Evolutionary conservation across 2,797 vertebrate genomes (phyloP).

Genomic region (Helostoma temminkii): DNA sequence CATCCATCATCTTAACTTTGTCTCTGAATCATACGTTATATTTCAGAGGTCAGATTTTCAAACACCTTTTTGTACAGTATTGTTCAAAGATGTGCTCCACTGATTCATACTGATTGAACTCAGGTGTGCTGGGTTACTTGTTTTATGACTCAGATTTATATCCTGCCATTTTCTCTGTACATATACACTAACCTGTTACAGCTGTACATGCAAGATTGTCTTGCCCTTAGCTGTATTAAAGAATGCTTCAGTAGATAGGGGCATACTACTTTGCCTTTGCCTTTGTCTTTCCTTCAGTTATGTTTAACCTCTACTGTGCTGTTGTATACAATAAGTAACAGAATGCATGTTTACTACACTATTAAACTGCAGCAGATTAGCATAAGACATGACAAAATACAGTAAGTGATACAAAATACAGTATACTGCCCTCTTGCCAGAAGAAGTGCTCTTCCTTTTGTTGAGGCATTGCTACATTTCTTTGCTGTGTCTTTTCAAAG

Average conservation of each 20-base stretch:
- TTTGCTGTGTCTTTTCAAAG: not conserved
- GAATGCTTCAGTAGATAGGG: not conserved
- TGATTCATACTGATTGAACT: slow-evolving; percentile 14
- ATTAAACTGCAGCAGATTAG: not conserved
- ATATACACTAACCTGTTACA: not conserved
- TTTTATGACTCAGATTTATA: slow-evolving; percentile 12
- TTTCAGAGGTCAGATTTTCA: slow-evolving; percentile 28
- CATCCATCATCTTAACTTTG: not conserved
- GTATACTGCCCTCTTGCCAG: too few species aligned
- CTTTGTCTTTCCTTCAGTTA: not conserved
- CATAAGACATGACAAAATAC: not conserved
- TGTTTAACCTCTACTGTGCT: not conserved
- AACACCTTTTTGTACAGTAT: slow-evolving; percentile 17
- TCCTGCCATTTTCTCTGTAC: not conserved
- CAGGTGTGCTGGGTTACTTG: slow-evolving; percentile 13
- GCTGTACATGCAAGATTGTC: not conserved
- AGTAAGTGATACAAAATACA: not conserved
- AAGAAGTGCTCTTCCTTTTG: too few species aligned
- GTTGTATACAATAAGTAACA: not conserved
- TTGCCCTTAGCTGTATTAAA: slow-evolving; percentile 9
- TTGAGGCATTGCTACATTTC: not conserved
- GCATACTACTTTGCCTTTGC: too few species aligned
- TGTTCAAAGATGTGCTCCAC: slow-evolving; percentile 30
- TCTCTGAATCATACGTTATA: slow-evolving; percentile 9
- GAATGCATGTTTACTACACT: not conserved